Conservation (phyloP, 2,888 invertebrate genomes). For the Morpho helenor region DNA sequence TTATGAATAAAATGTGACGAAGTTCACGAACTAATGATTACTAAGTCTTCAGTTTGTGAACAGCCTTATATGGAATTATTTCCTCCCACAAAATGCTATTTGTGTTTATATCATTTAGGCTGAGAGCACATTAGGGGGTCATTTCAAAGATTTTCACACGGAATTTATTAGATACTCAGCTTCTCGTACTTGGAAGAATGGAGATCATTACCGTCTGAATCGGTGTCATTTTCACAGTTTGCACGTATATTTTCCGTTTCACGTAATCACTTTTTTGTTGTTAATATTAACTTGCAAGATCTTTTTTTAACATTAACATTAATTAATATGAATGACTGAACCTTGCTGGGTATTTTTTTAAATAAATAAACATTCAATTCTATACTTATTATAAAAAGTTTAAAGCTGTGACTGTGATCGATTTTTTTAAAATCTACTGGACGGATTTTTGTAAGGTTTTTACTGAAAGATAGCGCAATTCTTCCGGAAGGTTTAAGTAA, state of each 20-base stretch:
- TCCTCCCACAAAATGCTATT: not conserved
- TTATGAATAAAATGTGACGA: too few species aligned
- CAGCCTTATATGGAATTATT: not conserved
- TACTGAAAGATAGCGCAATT: too few species aligned
- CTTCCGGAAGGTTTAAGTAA: too few species aligned
- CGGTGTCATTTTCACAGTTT: not conserved
- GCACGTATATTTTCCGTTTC: not conserved
- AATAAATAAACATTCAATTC: too few species aligned
- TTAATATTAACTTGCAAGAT: not conserved
- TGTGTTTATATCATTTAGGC: not conserved
- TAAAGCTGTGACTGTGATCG: too few species aligned
- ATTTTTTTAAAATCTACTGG: too few species aligned
- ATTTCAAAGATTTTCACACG: not conserved
- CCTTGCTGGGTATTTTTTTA: too few species aligned
- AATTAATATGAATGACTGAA: too few species aligned
- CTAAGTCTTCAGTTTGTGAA: not conserved
- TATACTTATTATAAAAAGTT: too few species aligned
- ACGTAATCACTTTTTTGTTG: not conserved
- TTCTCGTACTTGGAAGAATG: not conserved
- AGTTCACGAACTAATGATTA: too few species aligned
- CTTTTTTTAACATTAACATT: too few species aligned
- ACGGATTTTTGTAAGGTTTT: too few species aligned
- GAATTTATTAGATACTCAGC: not conserved
- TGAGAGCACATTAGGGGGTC: not conserved
- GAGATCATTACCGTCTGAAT: not conserved